Evolutionary conservation across 2,113 vertebrate genomes (phyloP).

Genomic region (Telmatochromis brichardi): DNA sequence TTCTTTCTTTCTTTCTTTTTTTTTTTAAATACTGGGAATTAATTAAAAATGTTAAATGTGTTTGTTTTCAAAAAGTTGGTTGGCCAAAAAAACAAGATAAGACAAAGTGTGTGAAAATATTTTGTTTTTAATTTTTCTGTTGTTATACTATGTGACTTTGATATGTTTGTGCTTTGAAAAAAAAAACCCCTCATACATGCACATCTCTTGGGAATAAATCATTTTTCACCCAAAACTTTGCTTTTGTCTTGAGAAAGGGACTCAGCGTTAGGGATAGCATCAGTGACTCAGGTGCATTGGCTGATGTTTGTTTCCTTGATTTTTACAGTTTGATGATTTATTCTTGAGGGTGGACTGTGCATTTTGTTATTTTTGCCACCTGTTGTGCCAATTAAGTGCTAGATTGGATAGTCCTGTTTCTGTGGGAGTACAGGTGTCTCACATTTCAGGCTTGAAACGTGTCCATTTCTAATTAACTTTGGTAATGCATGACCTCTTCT

Average conservation of each 20-base stretch:
- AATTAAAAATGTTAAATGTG: not conserved
- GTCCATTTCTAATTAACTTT: not conserved
- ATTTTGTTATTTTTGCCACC: not conserved
- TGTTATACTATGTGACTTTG: not conserved
- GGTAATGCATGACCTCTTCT: not conserved
- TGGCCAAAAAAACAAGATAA: not conserved
- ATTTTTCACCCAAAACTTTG: not conserved
- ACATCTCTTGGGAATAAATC: not conserved
- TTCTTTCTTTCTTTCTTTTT: not conserved
- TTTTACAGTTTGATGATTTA: not conserved
- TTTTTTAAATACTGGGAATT: not conserved
- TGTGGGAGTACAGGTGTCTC: not conserved
- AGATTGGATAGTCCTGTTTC: not conserved
- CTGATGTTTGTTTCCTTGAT: not conserved
- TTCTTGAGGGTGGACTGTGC: not conserved
- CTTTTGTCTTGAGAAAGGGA: not conserved
- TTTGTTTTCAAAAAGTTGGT: not conserved
- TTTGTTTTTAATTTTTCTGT: not conserved
- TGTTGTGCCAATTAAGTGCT: not conserved
- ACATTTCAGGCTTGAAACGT: not conserved
- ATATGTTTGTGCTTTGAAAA: not conserved
- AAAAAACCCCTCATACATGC: rapidly evolving
- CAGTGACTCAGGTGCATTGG: not conserved
- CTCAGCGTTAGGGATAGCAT: not conserved
- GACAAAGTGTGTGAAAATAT: not conserved